Evolutionary conservation across 2,797 vertebrate species (phyloP), one percentile per base, ranked within the genome.

Genomic region (Helicolenus hilgendorfi): DNA sequence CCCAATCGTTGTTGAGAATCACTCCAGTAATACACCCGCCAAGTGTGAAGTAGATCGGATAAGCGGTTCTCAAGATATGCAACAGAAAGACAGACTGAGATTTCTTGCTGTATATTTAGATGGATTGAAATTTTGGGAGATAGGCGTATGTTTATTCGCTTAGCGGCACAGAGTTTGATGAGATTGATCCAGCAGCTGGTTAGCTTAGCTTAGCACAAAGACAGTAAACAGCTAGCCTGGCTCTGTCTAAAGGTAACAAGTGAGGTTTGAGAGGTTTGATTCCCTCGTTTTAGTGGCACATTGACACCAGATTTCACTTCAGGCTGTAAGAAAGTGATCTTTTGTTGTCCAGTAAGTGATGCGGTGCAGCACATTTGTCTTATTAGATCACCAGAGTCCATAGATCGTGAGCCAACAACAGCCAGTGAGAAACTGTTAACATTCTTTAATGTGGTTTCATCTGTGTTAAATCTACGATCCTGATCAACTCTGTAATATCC

Each of bases 401-500:
- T 69, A 49, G 71, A 79, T 77, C 65, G 76, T 7, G 24, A 80
- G 24, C 4, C 26, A 77, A 11, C 24, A 73, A 79, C 63, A 75
- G 33, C 65, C 15, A 27, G 22, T 9, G 6, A 56, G 33, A 24
- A 53, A 58, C 26, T 24, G 49, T 27, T 1, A 60, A 49, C 7
- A 77, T 45, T 65, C 3, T 14, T 2, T 33, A n/a, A n/a, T n/a
- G n/a, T n/a, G n/a, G 63, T 83, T 73, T 72, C 11, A 56, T 38
- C 13, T 2, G 56, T 36, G 45, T 58, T 15, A 69, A 79, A 82
- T 83, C 58, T 59, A 77, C 27, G 41, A 29, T 84, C 27, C 49
- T 35, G 18, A 60, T 85, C 53, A 58, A 78, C 18, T 86, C 74
- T 68, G 20, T 62, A 53, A 78, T 56, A 62, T 64, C 63, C 56